Conservation (phyloP, 2,888 invertebrate genomes). For the Dolichopus griseipennis region DNA sequence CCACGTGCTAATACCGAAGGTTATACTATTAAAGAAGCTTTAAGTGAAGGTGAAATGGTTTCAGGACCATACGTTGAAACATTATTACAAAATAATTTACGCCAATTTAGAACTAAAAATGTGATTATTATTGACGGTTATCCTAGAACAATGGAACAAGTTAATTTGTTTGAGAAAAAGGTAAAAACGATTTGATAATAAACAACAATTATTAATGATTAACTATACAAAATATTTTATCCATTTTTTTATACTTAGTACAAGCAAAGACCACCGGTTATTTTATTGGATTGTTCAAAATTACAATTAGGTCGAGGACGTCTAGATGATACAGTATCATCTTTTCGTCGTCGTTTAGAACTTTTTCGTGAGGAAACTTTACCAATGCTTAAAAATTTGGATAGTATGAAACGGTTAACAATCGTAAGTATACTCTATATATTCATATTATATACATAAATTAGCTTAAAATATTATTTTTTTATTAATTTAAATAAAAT, state of each 20-base stretch:
- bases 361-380: constrained; percentile 79
- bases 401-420: constrained; percentile 69
- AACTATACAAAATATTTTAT: constrained; percentile 11
- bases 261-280: constrained; percentile 65
- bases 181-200: constrained; percentile 44
- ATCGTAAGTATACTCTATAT: constrained; percentile 65
- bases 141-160: constrained; percentile 83
- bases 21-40: constrained; percentile 57
- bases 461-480: too few species aligned
- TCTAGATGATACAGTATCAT: constrained; percentile 77
- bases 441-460: background rate
- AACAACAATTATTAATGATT: background rate
- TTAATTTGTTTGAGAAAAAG: constrained; percentile 79
- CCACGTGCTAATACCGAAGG: constrained; percentile 53
- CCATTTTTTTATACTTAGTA: constrained; percentile 49
- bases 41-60: constrained; percentile 73
- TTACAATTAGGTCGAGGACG: constrained; percentile 75
- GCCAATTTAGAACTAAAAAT: constrained; percentile 51
- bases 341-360: constrained; percentile 73
- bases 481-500: too few species aligned
- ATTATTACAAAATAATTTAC: constrained; percentile 61
- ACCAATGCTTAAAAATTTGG: constrained; percentile 80
- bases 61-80: constrained; percentile 68
- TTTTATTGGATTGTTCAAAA: constrained; percentile 85
- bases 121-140: constrained; percentile 92